Evolutionary conservation across 2,888 invertebrate genomes (phyloP).

Genomic region (Electrophaes corylata): DNA sequence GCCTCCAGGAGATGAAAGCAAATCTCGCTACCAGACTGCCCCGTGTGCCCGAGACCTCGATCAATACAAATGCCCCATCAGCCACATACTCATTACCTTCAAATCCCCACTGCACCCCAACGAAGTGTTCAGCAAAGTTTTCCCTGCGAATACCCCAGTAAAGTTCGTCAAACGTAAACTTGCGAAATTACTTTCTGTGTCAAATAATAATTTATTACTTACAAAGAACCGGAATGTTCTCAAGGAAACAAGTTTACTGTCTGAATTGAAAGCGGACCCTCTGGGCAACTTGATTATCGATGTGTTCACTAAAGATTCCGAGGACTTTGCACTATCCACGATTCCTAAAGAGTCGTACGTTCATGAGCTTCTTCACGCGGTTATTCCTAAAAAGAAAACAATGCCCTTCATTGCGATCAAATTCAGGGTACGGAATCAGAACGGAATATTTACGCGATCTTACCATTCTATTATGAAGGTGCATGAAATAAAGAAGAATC

Average conservation of each 20-base stretch:
- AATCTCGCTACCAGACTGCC: slow-evolving; percentile 65
- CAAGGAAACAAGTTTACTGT: slow-evolving; percentile 66
- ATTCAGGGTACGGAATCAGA: slow-evolving; percentile 71
- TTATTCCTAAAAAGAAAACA: slow-evolving; percentile 68
- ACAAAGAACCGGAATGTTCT: slow-evolving; percentile 74
- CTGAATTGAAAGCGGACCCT: slow-evolving; percentile 69
- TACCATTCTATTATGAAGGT: slow-evolving; percentile 81
- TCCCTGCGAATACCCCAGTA: slow-evolving; percentile 71
- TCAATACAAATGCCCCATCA: slow-evolving; percentile 68
- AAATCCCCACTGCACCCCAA: slow-evolving; percentile 69
- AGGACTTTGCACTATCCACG: slow-evolving; percentile 65
- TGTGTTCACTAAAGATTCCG: slow-evolving; percentile 74
- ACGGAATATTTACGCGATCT: slow-evolving; percentile 77
- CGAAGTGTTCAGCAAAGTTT: slow-evolving; percentile 73
- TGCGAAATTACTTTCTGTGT: slow-evolving; percentile 68
- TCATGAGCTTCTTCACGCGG: slow-evolving; percentile 68
- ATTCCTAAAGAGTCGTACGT: slow-evolving; percentile 75
- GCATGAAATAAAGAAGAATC: slow-evolving; percentile 84
- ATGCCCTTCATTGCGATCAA: slow-evolving; percentile 78
- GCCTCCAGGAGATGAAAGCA: slow-evolving; percentile 53
- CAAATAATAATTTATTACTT: slow-evolving; percentile 68
- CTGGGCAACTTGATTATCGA: slow-evolving; percentile 72
- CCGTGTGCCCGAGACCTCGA: slow-evolving; percentile 66
- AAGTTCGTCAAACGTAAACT: slow-evolving; percentile 75
- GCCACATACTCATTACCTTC: slow-evolving; percentile 72